phyloP scores from a whole-genome alignment of 2,113 vertebrate genomes.

The Orcinus orca region DNA sequence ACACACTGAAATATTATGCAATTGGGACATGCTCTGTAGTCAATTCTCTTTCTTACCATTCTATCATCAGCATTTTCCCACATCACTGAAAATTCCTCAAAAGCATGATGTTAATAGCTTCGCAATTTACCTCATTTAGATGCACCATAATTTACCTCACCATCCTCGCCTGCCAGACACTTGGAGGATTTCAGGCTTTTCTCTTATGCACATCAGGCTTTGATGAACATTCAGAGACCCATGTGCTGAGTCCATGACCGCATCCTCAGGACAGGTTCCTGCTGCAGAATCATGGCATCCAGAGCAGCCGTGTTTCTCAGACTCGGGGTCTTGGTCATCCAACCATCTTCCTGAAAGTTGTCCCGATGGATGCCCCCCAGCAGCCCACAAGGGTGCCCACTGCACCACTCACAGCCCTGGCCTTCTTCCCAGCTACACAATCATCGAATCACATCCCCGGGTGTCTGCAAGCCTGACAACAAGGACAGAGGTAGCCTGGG shows the following conservation, averaged over 20 bases:
- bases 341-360: background rate
- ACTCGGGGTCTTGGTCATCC: background rate
- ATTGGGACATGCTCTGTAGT: background rate
- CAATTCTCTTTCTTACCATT: background rate
- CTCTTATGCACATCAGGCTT: background rate
- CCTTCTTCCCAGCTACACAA: background rate
- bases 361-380: background rate
- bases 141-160: background rate
- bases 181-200: background rate
- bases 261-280: background rate
- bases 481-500: background rate
- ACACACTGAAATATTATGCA: background rate
- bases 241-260: background rate
- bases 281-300: background rate
- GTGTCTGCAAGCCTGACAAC: background rate
- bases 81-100: constrained; percentile 52
- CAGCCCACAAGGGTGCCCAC: accelerated
- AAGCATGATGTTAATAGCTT: constrained; percentile 42
- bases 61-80: constrained; percentile 19
- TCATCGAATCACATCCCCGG: accelerated
- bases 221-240: accelerated
- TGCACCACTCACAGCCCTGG: background rate
- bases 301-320: background rate
- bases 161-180: background rate
- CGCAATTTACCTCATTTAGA: constrained; percentile 27